Percentiles rank a stretch among this genome's conserved stretches.
Conservation (phyloP, 2,113 vertebrate genomes). For the Columba janthina region DNA sequence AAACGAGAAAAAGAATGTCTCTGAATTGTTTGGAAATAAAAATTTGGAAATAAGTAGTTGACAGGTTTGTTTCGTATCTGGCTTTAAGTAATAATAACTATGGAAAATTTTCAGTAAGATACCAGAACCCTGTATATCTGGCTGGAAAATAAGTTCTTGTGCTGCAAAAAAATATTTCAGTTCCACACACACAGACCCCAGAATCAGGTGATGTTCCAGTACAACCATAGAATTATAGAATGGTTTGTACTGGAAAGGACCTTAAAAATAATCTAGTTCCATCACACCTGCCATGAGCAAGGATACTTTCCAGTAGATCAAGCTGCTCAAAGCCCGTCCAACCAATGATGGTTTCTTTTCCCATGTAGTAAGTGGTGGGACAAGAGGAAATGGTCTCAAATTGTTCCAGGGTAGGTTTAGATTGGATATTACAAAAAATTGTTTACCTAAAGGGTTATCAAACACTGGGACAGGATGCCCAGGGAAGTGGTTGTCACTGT, state of each 20-base stretch:
- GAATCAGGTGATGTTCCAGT: background rate
- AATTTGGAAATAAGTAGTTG: background rate
- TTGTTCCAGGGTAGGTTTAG: no score
- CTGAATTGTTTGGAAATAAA: background rate
- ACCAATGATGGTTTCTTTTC: no score
- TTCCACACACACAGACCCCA: fast-evolving
- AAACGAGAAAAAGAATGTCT: background rate
- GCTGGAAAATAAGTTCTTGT: background rate
- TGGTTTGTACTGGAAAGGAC: background rate
- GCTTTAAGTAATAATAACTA: background rate
- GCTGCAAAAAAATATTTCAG: background rate
- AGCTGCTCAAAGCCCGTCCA: fast-evolving
- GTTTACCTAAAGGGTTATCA: no score
- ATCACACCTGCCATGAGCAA: fast-evolving
- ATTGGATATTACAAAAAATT: no score
- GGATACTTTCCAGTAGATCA: fast-evolving
- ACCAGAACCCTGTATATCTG: background rate
- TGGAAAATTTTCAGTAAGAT: background rate
- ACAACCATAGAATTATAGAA: background rate
- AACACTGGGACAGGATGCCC: no score
- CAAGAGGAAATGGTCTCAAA: no score
- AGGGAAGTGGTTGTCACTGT: no score
- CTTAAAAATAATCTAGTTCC: background rate
- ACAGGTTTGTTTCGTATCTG: background rate
- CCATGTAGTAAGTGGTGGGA: no score